Base-by-base conservation (phyloP, 1,140 invertebrate species). In the silkworm (Bombyx mori) region DNA sequence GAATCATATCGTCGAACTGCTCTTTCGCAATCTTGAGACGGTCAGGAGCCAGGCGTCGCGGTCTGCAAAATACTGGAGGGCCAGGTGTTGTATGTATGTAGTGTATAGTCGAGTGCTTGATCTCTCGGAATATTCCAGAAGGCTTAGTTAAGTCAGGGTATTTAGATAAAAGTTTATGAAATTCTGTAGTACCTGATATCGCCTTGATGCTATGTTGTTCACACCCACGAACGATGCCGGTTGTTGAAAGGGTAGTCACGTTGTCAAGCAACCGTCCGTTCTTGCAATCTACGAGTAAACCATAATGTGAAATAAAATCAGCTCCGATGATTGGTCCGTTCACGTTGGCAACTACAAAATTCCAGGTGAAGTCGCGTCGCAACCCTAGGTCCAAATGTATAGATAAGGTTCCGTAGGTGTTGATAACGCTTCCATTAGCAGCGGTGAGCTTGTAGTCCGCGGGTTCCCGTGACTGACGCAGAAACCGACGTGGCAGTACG, bases 1-100 rank as follows among this genome's bases (percentile, higher is more conserved):
- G 1, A 35, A 50, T 7, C 60, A 62, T 57, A 0, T 52, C 44
- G 0, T 65, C 55, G 12, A 65, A 65, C 43, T 61, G 52, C n/a
- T 53, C 43, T 56, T 55, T 57, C 1, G 63, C 63, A 8, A 58
- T 57, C 46, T 54, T 50, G 1, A 61, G 42, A 7, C 50, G 43
- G 9, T 58, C 60, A 7, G 63, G 63, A 7, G 47, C 54, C 46
- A 61, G 44, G 8, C 59, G 52, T 1, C 63, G 57, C 1, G 56
- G 59, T 5, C 46, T 22, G 12, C 56, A 49, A 35, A 18, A 48
- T 4, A 58, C 49, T 3, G 63, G 63, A n/a, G 59, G 63, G 5
- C 57, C 63, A 7, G 44, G 52, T 9, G 58, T 64, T 1, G 56
- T 64, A 6, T 52, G 44, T 7, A 54, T 48, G 54, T 56, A 42